Base-by-base conservation (phyloP, 2,888 invertebrate genomes). In the Uropetala carovei region DNA sequence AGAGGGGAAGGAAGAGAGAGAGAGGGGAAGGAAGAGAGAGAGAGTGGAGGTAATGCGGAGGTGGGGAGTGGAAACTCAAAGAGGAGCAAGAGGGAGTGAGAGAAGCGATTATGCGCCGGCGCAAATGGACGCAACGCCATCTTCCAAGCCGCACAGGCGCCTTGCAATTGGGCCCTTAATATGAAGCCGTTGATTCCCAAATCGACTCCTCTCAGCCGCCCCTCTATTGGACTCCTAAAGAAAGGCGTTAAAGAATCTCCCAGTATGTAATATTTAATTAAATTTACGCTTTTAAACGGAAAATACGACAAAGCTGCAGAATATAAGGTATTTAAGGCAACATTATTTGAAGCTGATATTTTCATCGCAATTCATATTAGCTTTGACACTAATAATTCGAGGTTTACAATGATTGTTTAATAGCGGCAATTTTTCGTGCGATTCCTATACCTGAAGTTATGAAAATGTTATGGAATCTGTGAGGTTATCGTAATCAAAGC, bases 101-200 rank as follows among this genome's bases (percentile, higher is more conserved):
- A 68, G 92, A 22, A 59, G 14, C 82, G 30, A 85, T 58, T 89
- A 58, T n/a, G 84, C 91, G 91, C 92, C 91, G 92, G 91, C 91
- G 91, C 92, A 91, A 92, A 92, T 91, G 91, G 92, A 85, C 57
- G 64, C 30, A 68, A 27, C 83, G 57, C 75, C 89, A 89, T 83
- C 92, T 86, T 86, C 92, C 60, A 68, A 60, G 89, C 89, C 30
- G 43, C 86, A 56, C 86, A 86, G 86, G 86, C 18, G 60, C 86
- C 18, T 27, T 43, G 89, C 89, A 86, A 86, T 56, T 86, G 86
- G 86, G 59, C 89, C 59, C 30, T 89, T 64, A 89, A 64, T 60
- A n/a, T 14, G 64, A 86, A 59, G 60, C 57, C 86, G 86, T 86
- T 86, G 86, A 89, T 89, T 89, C 64, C 43, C 89, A 89, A 89